These are phyloP conservation scores for Coboldia fuscipes DNA, from an alignment of 1,140 invertebrate genomes.

Conservation along the genomic window DNA sequence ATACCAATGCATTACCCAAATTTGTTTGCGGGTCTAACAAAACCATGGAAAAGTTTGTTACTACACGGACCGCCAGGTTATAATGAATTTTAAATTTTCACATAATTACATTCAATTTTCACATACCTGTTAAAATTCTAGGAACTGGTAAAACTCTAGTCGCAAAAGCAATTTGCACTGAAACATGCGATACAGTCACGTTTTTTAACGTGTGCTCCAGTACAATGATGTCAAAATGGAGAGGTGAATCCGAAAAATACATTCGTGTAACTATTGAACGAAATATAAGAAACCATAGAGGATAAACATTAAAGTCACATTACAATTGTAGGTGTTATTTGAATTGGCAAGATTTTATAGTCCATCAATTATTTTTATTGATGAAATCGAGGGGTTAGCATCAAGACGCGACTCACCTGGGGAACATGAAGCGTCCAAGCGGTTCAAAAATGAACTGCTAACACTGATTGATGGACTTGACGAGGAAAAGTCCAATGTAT, in stretches of 20 bases:
- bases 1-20: conserved; percentile 71
- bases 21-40: conserved; percentile 53
- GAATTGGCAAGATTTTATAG: conserved; percentile 77
- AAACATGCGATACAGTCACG: conserved; percentile 46
- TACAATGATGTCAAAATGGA: conserved; percentile 78
- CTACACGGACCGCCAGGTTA: conserved; percentile 65
- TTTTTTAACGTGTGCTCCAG: conserved; percentile 86
- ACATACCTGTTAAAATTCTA: too few species aligned
- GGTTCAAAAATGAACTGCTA: conserved; percentile 83
- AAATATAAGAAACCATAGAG: conserved; percentile 3
- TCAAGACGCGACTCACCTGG: conserved; percentile 40
- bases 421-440: conserved; percentile 78
- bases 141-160: conserved; percentile 64
- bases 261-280: conserved; percentile 32
- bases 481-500: conserved; percentile 29
- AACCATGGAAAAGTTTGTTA: conserved; percentile 67
- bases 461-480: conserved; percentile 76
- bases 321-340: conserved; percentile 55
- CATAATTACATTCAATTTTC: too few species aligned
- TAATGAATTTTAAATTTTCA: conserved; percentile 23
- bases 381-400: conserved; percentile 84
- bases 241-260: conserved; percentile 87
- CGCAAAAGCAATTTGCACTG: conserved; percentile 68
- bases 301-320: too few species aligned
- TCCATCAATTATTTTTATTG: conserved; percentile 88